A percentile compares a stretch with the other conserved stretches of the same genome.
Evolutionary conservation across 1,140 invertebrate genomes (phyloP).

Genomic region (Antheraea pernyi): DNA sequence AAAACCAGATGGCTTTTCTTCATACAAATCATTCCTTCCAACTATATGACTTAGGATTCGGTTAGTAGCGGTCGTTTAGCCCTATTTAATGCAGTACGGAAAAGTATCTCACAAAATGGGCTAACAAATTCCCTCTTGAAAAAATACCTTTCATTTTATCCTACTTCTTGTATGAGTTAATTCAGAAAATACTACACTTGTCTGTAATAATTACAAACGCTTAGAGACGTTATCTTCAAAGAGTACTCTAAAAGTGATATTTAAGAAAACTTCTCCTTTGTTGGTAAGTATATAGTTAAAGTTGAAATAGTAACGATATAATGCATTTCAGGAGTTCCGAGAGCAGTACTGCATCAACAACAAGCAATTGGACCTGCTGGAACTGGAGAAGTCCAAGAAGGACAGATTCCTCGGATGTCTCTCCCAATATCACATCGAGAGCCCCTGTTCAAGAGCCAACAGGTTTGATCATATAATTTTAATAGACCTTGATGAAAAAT

Average conservation of each 20-base stretch:
- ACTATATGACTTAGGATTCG: too few relatives aligned
- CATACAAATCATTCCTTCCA: too few relatives aligned
- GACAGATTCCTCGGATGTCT: slow-evolving; percentile 91
- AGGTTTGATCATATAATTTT: slow-evolving; percentile 35
- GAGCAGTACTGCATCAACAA: slow-evolving; percentile 95
- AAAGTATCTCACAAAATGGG: neutral
- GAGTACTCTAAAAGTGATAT: too few relatives aligned
- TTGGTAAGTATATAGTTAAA: too few relatives aligned
- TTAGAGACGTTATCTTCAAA: too few relatives aligned
- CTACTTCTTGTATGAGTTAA: neutral
- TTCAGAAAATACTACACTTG: neutral
- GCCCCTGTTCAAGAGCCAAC: slow-evolving; percentile 79
- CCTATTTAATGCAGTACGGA: neutral
- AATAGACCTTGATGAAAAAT: too few relatives aligned
- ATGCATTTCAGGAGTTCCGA: slow-evolving; percentile 63
- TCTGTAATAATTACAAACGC: too few relatives aligned
- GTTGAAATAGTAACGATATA: too few relatives aligned
- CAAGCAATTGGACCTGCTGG: slow-evolving; percentile 91
- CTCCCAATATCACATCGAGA: slow-evolving; percentile 85
- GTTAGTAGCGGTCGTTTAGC: neutral
- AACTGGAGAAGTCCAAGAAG: slow-evolving; percentile 83
- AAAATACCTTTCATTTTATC: neutral
- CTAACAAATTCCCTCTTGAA: neutral
- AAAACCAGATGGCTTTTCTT: too few relatives aligned
- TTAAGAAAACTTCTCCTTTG: too few relatives aligned